These are phyloP conservation scores for Eupithecia pulchellata DNA, from an alignment of 2,888 invertebrate species.

Conservation along the genomic window DNA sequence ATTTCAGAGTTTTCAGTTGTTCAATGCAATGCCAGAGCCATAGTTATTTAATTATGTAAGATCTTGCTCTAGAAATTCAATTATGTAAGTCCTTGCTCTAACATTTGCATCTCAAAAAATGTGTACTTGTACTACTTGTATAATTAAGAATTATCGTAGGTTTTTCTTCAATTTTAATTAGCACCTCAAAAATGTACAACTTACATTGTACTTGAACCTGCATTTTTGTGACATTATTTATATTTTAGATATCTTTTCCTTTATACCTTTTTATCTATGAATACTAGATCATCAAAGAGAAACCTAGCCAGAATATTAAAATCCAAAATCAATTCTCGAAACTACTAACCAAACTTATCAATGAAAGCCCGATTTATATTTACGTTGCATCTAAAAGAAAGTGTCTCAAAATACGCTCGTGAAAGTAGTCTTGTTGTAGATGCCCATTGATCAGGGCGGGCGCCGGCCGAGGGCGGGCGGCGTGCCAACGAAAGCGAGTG, in stretches of 20 bases:
- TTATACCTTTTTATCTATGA: neutral
- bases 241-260: too few species aligned
- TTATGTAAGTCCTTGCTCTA: too few species aligned
- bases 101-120: too few species aligned
- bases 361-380: conserved; percentile 43
- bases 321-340: neutral
- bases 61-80: neutral
- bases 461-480: conserved; percentile 52
- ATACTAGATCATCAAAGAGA: neutral
- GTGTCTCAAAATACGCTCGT: conserved; percentile 66
- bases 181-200: too few species aligned
- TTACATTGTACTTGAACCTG: too few species aligned
- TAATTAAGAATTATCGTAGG: too few species aligned
- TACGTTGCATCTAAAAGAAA: conserved; percentile 46
- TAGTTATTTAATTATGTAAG: neutral
- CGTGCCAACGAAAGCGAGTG: conserved; percentile 79
- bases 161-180: too few species aligned
- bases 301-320: neutral
- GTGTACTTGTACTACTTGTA: too few species aligned
- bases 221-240: too few species aligned
- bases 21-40: neutral
- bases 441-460: conserved; percentile 75
- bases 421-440: conserved; percentile 75
- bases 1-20: neutral
- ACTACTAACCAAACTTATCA: conserved; percentile 28